Conservation (phyloP, 1,140 invertebrate genomes). For the Luehdorfia chinensis region DNA sequence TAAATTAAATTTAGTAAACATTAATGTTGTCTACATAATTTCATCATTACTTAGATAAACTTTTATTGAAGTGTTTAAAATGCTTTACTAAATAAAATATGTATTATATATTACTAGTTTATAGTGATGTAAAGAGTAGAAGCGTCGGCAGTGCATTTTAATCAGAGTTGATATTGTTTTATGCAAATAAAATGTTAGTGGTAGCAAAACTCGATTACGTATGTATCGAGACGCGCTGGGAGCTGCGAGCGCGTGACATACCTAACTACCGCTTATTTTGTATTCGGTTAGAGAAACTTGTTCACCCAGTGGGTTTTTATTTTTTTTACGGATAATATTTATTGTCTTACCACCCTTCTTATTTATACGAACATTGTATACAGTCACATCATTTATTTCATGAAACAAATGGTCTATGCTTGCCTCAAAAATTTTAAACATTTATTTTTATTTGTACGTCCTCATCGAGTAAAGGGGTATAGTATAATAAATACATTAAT, state of each 20-base stretch:
- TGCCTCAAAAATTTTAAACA: no score
- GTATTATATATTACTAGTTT: no score
- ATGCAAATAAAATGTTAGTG: conserved; percentile 17
- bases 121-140: no score
- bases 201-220: conserved; percentile 21
- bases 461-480: conserved; percentile 19
- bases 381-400: no score
- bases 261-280: conserved; percentile 20
- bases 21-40: no score
- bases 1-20: no score
- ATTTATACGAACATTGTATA: conserved; percentile 17
- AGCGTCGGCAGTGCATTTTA: not conserved
- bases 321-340: conserved; percentile 18
- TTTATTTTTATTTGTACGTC: no score
- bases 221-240: conserved; percentile 18
- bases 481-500: conserved; percentile 70
- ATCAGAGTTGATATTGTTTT: conserved; percentile 4
- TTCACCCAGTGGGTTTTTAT: conserved; percentile 20
- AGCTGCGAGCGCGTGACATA: conserved; percentile 18
- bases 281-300: conserved; percentile 22
- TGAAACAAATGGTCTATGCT: no score
- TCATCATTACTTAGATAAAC: no score
- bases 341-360: conserved; percentile 3
- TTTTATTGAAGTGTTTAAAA: no score
- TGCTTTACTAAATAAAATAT: no score